phyloP scores from a whole-genome alignment of 2,888 invertebrate genomes.

The Dendrolimus pini region DNA sequence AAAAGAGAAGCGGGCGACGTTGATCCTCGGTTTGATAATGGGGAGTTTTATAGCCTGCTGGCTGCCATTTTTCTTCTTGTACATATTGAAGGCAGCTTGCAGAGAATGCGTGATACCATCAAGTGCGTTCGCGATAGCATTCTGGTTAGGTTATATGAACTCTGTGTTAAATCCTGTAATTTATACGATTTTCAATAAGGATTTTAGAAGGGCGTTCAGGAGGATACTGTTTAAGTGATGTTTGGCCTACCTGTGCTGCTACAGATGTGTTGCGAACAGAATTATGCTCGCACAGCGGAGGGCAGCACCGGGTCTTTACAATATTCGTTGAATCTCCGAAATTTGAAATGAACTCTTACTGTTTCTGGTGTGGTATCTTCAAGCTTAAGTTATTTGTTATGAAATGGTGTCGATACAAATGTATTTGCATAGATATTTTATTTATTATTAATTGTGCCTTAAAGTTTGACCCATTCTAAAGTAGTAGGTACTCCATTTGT shows the following conservation, averaged over 20 bases:
- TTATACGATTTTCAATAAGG: constrained; percentile 98
- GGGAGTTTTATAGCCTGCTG: constrained; percentile 99
- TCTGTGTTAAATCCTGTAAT: constrained; percentile 97
- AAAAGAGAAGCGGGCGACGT: constrained; percentile 96
- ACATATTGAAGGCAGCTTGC: constrained; percentile 90
- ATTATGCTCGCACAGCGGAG: constrained; percentile 78
- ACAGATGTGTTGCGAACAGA: constrained; percentile 81
- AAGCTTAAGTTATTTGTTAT: too few species aligned
- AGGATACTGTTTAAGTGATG: constrained; percentile 97
- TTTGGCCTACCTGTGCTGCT: constrained; percentile 91
- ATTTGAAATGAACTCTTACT: constrained; percentile 16
- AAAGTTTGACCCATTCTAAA: too few species aligned
- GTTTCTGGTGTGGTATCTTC: constrained; percentile 2
- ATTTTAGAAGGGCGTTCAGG: constrained; percentile 96
- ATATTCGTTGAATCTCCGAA: constrained; percentile 51
- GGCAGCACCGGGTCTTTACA: constrained; percentile 79
- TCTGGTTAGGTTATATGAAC: constrained; percentile 98
- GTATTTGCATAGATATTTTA: too few species aligned
- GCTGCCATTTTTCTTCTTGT: constrained; percentile 98
- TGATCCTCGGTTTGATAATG: constrained; percentile 98
- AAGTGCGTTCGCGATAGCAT: constrained; percentile 93
- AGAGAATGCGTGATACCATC: constrained; percentile 85
- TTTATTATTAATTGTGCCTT: too few species aligned
- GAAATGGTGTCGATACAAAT: too few species aligned
- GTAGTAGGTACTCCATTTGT: too few species aligned